These are phyloP conservation scores for Tachycineta bicolor DNA, from an alignment of 2,113 vertebrate species.

Conservation along the genomic window DNA sequence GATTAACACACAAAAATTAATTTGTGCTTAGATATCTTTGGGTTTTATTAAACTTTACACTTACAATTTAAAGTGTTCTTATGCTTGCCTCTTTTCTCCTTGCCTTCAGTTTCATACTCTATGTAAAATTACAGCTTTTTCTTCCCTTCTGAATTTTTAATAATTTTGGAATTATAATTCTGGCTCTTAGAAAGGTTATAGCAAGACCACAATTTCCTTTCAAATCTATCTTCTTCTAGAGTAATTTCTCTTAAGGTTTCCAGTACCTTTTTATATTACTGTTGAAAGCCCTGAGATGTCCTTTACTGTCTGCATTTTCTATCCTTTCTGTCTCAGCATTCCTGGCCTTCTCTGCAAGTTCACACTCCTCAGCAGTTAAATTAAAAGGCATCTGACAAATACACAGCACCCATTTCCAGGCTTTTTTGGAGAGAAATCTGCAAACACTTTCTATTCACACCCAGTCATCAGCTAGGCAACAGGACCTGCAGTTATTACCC, in stretches of 20 bases:
- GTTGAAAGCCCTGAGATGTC: background rate
- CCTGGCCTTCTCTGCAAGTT: background rate
- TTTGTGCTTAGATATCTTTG: background rate
- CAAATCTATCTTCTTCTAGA: background rate
- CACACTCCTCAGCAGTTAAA: background rate
- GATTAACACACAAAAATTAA: background rate
- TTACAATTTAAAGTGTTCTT: background rate
- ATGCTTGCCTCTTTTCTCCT: background rate
- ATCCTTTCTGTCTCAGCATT: background rate
- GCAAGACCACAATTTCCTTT: background rate
- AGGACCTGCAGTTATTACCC: conserved; percentile 6
- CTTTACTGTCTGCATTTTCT: background rate
- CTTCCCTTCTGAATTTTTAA: background rate
- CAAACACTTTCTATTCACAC: conserved; percentile 16
- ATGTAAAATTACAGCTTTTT: background rate
- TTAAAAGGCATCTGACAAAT: background rate
- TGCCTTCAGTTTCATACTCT: background rate
- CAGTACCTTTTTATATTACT: background rate
- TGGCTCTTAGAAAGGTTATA: background rate
- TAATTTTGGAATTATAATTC: background rate
- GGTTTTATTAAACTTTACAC: background rate
- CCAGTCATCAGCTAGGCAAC: background rate
- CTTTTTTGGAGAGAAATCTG: background rate
- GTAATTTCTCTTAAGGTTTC: background rate
- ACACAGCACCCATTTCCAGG: background rate